A percentile compares a stretch with the other conserved stretches of the same genome.
Evolutionary conservation across 2,888 invertebrate species (phyloP).

Genomic region (Drosophila infuscata): DNA sequence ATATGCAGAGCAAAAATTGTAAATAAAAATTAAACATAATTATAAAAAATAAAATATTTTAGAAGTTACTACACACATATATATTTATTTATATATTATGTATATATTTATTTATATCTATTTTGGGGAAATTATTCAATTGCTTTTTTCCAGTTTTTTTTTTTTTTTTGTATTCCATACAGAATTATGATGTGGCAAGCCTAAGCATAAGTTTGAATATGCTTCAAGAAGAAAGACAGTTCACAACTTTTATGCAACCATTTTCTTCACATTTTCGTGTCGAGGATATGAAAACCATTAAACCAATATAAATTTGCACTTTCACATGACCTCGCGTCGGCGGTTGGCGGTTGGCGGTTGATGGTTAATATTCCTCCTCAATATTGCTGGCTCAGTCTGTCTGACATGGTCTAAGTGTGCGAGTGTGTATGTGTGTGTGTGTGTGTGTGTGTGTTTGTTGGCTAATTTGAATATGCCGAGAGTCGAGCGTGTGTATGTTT

Average conservation of each 20-base stretch:
- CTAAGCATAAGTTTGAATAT: neutral
- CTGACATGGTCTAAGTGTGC: neutral
- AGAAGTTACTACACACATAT: neutral
- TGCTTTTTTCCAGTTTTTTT: too few species aligned
- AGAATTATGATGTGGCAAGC: too few species aligned
- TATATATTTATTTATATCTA: too few species aligned
- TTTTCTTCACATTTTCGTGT: neutral
- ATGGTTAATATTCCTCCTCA: constrained; percentile 2
- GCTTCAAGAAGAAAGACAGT: neutral
- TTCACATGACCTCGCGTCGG: constrained; percentile 73
- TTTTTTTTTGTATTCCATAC: neutral
- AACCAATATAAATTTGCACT: constrained; percentile 79
- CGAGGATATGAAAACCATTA: constrained; percentile 57
- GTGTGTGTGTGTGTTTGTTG: constrained; percentile 17
- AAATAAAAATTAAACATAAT: neutral
- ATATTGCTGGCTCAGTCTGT: neutral
- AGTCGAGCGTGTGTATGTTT: constrained; percentile 30
- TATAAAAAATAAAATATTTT: neutral
- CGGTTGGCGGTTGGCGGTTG: constrained; percentile 6
- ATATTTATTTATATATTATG: too few species aligned
- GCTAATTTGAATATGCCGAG: constrained; percentile 71
- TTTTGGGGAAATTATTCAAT: too few species aligned
- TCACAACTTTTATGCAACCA: neutral
- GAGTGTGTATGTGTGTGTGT: constrained; percentile 2
- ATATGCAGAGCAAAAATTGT: neutral